Evolutionary conservation across 1,140 invertebrate species (phyloP), one percentile per base, ranked within the genome.

Genomic region (Andrena cerasifolii): DNA sequence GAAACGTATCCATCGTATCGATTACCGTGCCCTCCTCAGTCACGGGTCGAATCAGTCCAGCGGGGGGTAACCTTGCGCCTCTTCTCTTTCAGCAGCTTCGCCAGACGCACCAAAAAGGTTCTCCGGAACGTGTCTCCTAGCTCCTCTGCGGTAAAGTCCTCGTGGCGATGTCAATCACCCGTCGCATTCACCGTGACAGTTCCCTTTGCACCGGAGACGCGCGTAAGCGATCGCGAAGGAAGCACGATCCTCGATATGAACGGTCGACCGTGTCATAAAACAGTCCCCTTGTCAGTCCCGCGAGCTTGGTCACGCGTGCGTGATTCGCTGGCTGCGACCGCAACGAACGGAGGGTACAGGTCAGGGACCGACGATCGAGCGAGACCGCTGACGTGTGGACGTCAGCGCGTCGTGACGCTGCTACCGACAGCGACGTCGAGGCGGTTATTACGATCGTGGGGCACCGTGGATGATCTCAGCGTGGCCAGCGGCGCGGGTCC

Each of bases 1-100:
- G 86, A 63, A 94, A 93, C 62, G 93, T 94, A 92, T 94, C 93
- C 94, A 94, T 94, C 75, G 67, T 70, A 65, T 65, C 68, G 49
- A 61, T 80, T 26, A 31, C 31, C 40, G 61, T 40, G 36, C 18
- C 31, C 43, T 33, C n/a, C 7, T 40, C 16, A 79, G 53, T 47
- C 33, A 31, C 18, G 33, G 40, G 18, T 49, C 28, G 45, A 78
- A 33, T 49, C 24, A 45, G 31, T 65, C 66, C 26, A 51, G 16
- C 21, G n/a, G 47, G 43, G 56, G 31, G 31, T n/a, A n/a, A n/a
- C n/a, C n/a, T n/a, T n/a, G n/a, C n/a, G n/a, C n/a, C n/a, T n/a
- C n/a, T n/a, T n/a, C n/a, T n/a, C n/a, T n/a, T n/a, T n/a, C n/a
- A n/a, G n/a, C n/a, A n/a, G n/a, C n/a, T n/a, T n/a, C n/a, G n/a